Conservation (phyloP, 2,797 vertebrate genomes). For the Denticeps clupeoides region DNA sequence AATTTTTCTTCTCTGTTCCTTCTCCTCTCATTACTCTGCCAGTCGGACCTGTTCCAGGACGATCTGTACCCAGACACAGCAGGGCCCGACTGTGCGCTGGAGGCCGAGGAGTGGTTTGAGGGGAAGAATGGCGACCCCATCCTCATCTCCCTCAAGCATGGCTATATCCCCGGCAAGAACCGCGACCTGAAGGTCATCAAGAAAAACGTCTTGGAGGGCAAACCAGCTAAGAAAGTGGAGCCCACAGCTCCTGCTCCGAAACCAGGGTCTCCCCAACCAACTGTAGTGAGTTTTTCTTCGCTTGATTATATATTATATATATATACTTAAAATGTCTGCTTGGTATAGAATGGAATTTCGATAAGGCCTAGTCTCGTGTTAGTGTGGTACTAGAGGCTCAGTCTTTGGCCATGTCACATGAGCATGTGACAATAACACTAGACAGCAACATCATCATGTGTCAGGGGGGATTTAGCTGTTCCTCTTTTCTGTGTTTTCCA, state of each 20-base stretch:
- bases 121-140: constrained; percentile 86
- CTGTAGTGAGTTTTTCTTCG: constrained; percentile 52
- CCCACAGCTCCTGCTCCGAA: constrained; percentile 64
- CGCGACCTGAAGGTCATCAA: constrained; percentile 90
- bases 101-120: constrained; percentile 91
- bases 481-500: too few relatives aligned
- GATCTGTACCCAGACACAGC: constrained; percentile 92
- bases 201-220: constrained; percentile 86
- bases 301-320: background rate
- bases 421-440: too few relatives aligned
- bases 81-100: constrained; percentile 83
- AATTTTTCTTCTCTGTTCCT: background rate
- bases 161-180: constrained; percentile 86
- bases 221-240: constrained; percentile 73
- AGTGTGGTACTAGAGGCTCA: too few relatives aligned
- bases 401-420: too few relatives aligned
- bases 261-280: constrained; percentile 55
- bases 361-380: too few relatives aligned
- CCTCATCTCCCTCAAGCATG: constrained; percentile 88
- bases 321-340: background rate
- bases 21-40: constrained; percentile 13
- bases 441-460: too few relatives aligned
- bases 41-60: constrained; percentile 98
- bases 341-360: too few relatives aligned
- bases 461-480: too few relatives aligned